Conservation (phyloP, 2,113 vertebrate species). For the Chelonoidis abingdonii region DNA sequence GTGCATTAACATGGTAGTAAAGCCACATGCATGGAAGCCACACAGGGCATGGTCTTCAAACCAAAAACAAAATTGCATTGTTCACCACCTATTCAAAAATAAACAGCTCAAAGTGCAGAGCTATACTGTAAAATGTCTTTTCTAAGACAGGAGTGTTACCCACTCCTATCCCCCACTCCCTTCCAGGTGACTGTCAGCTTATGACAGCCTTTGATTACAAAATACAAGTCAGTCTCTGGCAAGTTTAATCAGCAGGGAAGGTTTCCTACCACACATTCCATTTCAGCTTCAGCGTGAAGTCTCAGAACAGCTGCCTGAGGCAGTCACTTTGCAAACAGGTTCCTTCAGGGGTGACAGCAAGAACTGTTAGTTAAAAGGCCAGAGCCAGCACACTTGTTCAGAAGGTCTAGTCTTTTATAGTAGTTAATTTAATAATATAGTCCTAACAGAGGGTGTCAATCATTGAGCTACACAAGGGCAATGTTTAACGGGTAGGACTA, state of each 20-base stretch:
- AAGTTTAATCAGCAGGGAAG: not conserved
- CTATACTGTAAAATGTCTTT: constrained; percentile 54
- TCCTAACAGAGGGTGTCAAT: constrained; percentile 67
- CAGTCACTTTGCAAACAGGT: not conserved
- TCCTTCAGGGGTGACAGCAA: constrained; percentile 35
- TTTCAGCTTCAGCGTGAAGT: constrained; percentile 10
- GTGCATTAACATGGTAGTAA: constrained; percentile 70
- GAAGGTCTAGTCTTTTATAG: constrained; percentile 80
- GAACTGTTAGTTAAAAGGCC: constrained; percentile 40
- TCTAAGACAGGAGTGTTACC: constrained; percentile 41
- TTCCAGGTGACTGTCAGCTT: constrained; percentile 39
- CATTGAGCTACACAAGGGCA: constrained; percentile 69
- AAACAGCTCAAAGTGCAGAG: constrained; percentile 64
- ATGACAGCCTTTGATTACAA: constrained; percentile 48
- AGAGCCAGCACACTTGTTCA: constrained; percentile 58
- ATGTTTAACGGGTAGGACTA: constrained; percentile 56
- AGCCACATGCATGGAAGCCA: constrained; percentile 70
- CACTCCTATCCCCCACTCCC: not conserved
- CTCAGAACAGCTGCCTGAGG: not conserved
- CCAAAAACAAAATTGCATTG: constrained; percentile 36
- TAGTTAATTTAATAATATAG: constrained; percentile 75
- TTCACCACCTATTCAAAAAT: constrained; percentile 65
- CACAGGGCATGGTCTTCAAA: constrained; percentile 64
- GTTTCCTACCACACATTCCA: constrained; percentile 46
- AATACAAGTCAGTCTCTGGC: constrained; percentile 25